Evolutionary conservation across 1,140 invertebrate genomes (phyloP).

Genomic region (Euwallacea fornicatus): DNA sequence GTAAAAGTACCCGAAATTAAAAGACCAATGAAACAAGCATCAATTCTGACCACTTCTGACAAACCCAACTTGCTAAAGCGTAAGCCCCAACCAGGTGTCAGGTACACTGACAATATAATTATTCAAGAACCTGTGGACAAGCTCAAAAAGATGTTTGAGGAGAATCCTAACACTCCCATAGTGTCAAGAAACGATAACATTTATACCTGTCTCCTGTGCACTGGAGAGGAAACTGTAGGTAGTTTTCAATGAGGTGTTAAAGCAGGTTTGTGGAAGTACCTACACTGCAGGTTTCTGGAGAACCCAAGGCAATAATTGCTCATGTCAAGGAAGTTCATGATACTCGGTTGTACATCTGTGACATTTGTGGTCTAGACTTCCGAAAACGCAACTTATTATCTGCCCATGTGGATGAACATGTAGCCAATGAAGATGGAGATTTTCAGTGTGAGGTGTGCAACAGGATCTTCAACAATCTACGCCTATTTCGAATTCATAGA

Average conservation of each 20-base stretch:
- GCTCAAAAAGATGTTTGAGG: conserved; percentile 11
- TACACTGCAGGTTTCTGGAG: conserved; percentile 48
- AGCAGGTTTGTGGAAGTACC: neutral
- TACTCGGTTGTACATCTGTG: conserved; percentile 69
- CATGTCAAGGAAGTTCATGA: conserved; percentile 66
- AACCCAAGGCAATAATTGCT: conserved; percentile 61
- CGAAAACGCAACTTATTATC: conserved; percentile 64
- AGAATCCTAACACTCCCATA: conserved; percentile 21
- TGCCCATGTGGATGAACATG: conserved; percentile 67
- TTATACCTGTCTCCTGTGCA: conserved; percentile 65
- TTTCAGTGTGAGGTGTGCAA: conserved; percentile 69
- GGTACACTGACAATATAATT: conserved; percentile 26
- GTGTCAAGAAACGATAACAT: conserved; percentile 43
- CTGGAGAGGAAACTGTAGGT: conserved; percentile 52
- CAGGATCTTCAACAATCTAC: conserved; percentile 63
- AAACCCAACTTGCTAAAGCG: conserved; percentile 46
- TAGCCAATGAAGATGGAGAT: conserved; percentile 61
- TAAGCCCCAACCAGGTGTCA: conserved; percentile 37
- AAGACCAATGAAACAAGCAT: neutral
- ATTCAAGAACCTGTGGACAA: conserved; percentile 23
- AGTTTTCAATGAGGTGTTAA: conserved; percentile 2
- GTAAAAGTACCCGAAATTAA: neutral
- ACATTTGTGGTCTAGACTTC: conserved; percentile 68
- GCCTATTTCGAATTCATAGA: conserved; percentile 63
- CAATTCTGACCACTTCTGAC: neutral